A percentile compares a stretch with the other conserved stretches of the same genome.
These are phyloP conservation scores for Micronisus gabar DNA, from an alignment of 2,113 vertebrate species.

Conservation along the genomic window DNA sequence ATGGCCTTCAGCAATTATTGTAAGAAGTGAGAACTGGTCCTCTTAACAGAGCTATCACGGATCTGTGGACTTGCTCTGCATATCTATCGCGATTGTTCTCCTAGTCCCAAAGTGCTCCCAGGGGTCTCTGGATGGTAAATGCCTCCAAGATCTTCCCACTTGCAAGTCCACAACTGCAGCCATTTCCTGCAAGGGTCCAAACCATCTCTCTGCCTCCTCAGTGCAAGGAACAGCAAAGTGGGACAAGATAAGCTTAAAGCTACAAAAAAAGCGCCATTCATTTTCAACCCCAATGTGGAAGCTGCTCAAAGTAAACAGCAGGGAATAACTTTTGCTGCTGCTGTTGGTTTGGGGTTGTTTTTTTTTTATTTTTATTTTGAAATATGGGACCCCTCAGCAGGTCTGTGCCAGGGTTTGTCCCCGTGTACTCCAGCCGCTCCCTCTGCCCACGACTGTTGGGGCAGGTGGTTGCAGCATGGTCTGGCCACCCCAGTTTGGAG, in stretches of 20 bases:
- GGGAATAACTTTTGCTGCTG: neutral
- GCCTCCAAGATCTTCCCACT: neutral
- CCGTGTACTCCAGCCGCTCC: accelerated
- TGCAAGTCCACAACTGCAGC: neutral
- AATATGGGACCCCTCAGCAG: neutral
- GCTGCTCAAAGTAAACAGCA: neutral
- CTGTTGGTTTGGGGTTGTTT: neutral
- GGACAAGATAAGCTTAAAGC: neutral
- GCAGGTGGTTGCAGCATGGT: accelerated
- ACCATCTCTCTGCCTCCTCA: neutral
- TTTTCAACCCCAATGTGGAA: neutral
- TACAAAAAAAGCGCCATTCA: neutral
- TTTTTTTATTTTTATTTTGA: neutral
- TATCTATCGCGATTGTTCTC: neutral
- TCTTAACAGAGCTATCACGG: neutral
- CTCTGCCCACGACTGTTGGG: accelerated
- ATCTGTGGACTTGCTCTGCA: neutral
- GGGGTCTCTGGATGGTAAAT: neutral
- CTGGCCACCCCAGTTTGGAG: neutral
- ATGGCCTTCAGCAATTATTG: neutral
- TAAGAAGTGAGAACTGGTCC: neutral
- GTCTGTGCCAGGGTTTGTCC: neutral
- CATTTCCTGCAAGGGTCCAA: neutral
- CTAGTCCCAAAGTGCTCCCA: neutral
- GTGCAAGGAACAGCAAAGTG: neutral